Evolutionary conservation across 2,113 vertebrate genomes (phyloP), one percentile per base, ranked within the genome.

Genomic region (Anhinga rufa): DNA sequence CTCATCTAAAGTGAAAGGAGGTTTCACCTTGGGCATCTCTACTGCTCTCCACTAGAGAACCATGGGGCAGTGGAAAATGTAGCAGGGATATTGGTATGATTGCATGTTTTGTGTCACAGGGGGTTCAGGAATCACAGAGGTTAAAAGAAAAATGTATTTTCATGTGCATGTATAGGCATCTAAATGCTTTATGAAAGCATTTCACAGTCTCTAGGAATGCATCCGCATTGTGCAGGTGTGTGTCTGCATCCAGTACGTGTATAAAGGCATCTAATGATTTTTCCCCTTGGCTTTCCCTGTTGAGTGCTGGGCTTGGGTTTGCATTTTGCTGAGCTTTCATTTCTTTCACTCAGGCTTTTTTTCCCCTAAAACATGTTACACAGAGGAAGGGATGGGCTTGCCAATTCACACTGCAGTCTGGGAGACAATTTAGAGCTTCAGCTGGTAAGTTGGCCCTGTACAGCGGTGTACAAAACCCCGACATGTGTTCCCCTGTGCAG

Each of bases 291-390:
- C 78, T 94, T 95, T 96, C 77, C 81, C 80, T 91, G 32, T 94
- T 92, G 88, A 91, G 64, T 15, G 52, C 90, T 92, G 75, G 62
- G 66, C 84, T 90, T 66, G 36, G 51, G 75, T 94, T 83, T 90
- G 32, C 66, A 91, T 97, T 97, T 95, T 94, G 96, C 96, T 96
- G 95, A 96, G 57, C 46, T 95, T 94, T 93, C 69, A 90, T 79
- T 96, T 86, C 60, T 68, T 86, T 93, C 52, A 82, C 71, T 95
- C 54, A 62, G 42, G 61, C 22, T 61, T 61, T 89, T 87, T 57
- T n/a, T 26, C 36, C 57, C 19, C 44, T 72, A 87, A 79, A 95
- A 86, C 65, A 82, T 80, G 64, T 89, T 82, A 87, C 76, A 91
- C 38, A 49, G 94, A 96, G 72, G 48, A 65, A 96, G 48, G 51